A percentile compares a stretch with the other conserved stretches of the same genome.
These are phyloP conservation scores for Enteromius viviparus DNA, from an alignment of 2,797 vertebrate species.

Conservation along the genomic window DNA sequence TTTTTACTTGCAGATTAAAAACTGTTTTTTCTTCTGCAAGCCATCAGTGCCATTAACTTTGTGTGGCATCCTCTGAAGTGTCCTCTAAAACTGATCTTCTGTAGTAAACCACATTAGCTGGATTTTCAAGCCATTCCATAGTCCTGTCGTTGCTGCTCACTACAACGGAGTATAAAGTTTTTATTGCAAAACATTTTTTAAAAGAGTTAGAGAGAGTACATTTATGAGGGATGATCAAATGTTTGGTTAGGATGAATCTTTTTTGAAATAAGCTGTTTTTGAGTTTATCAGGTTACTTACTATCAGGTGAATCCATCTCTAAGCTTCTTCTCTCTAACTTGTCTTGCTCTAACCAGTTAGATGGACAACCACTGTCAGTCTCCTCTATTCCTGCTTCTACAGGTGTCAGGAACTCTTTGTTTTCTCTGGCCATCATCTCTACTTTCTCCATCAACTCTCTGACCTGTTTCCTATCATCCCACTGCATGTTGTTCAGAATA, in stretches of 20 bases:
- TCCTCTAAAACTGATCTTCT: background rate
- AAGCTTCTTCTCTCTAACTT: constrained; percentile 1
- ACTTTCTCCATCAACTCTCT: constrained; percentile 15
- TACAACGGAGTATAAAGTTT: background rate
- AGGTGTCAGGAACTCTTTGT: background rate
- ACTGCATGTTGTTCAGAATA: background rate
- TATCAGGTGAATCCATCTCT: background rate
- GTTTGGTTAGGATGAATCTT: too few species aligned
- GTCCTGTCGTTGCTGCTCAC: background rate
- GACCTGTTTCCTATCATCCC: background rate
- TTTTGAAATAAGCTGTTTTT: background rate
- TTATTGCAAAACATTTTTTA: background rate
- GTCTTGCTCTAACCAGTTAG: background rate
- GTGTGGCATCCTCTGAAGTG: background rate
- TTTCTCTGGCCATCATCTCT: background rate
- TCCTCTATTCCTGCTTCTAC: background rate
- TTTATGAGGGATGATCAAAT: background rate
- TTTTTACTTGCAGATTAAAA: background rate
- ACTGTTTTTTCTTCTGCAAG: background rate
- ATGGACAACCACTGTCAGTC: background rate
- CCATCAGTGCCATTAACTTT: background rate
- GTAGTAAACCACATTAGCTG: background rate
- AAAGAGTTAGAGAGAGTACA: background rate
- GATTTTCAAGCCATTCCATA: background rate
- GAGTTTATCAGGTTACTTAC: background rate